These are phyloP conservation scores for Sebastiscus tertius DNA, from an alignment of 2,797 vertebrate genomes.

Conservation along the genomic window DNA sequence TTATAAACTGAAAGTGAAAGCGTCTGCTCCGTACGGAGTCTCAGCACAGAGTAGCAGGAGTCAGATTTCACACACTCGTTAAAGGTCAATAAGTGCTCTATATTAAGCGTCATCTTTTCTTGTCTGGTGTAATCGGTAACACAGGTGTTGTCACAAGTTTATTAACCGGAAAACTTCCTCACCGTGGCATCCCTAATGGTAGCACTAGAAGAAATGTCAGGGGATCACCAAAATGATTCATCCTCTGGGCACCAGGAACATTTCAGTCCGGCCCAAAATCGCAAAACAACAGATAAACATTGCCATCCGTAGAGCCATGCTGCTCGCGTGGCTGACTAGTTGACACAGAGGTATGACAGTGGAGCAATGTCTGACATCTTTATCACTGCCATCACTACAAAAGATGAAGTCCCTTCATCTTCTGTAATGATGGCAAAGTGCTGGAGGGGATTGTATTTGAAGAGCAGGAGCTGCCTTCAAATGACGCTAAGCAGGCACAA, in stretches of 20 bases:
- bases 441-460: not conserved
- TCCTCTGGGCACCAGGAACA: not conserved
- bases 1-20: no score
- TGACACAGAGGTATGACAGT: not conserved
- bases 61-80: no score
- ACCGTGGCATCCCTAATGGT: not conserved
- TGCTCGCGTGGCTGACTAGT: not conserved
- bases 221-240: not conserved
- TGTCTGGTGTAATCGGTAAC: no score
- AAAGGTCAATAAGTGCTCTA: no score
- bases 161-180: no score
- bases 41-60: no score
- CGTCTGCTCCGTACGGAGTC: no score
- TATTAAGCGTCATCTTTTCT: no score
- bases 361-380: not conserved
- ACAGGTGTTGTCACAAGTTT: no score
- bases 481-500: not conserved
- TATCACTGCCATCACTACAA: not conserved
- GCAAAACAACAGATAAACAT: not conserved
- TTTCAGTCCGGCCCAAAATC: not conserved
- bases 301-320: not conserved
- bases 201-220: not conserved
- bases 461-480: not conserved
- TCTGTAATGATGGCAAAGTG: not conserved
- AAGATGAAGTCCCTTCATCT: not conserved